Evolutionary conservation across 2,113 vertebrate genomes (phyloP), one percentile per base, ranked within the genome.

Genomic region (Hippocampus mohnikei): DNA sequence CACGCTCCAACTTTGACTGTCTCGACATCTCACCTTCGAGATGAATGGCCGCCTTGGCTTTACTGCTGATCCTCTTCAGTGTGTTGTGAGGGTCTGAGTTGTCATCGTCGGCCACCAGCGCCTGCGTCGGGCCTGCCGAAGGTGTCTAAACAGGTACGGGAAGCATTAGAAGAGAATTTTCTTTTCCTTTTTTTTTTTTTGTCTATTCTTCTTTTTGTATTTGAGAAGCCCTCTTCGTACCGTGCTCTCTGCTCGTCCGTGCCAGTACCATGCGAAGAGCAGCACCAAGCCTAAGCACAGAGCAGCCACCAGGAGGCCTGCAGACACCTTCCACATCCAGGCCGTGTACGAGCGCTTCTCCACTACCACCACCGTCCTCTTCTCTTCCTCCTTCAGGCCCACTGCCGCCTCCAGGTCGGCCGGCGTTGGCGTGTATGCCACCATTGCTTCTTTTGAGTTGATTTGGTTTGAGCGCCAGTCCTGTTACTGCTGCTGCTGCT

Each of bases 11-110:
- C 42, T 44, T 13, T 44, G 10, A 44, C 42, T 44, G 42, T 59
- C 56, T 18, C 21, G 20, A 41, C 70, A 72, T 83, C 88, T 92
- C 87, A 93, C 92, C 91, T 78, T 89, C 88, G 16, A 92, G 74
- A 64, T 92, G 92, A 72, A 93, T 92, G 71, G 91, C 92, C 44
- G 91, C 90, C 66, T 90, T 91, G 68, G 88, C 79, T 33, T 72
- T 88, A 73, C 71, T 86, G 70, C 81, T 79, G 58, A 92, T 84
- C 18, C 66, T 53, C n/a, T 52, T 84, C 63, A 93, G 73, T 0
- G 69, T 68, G 69, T 55, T 8, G 68, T 87, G 89, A 1, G 75
- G 83, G 21, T 78, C 87, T 90, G 84, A 58, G 27, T 79, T 71
- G 0, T 27, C 46, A 1, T 44, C 2, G 44, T 70, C 56, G 15